Percentiles rank a stretch among this genome's conserved stretches.
Conservation (phyloP, 2,888 invertebrate species). For the Pristionchus japonicus region DNA sequence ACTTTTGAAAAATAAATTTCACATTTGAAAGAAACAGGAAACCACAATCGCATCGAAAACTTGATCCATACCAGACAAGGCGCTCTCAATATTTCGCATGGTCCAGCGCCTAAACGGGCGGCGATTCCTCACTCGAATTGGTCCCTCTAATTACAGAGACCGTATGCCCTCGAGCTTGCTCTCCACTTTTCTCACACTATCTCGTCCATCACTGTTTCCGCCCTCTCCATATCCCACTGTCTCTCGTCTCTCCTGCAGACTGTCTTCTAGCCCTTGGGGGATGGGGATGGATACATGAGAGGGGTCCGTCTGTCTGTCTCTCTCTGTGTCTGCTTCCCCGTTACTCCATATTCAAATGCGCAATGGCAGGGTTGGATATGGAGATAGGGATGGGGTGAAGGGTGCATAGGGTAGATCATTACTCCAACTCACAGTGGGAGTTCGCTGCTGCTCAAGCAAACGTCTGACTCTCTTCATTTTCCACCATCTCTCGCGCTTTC, state of each 20-base stretch:
- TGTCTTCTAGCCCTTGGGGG: neutral
- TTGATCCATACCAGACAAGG: too few relatives aligned
- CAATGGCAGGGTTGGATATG: constrained; percentile 36
- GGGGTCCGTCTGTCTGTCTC: constrained; percentile 30
- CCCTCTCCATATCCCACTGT: neutral
- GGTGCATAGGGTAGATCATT: constrained; percentile 8
- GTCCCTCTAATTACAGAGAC: constrained; percentile 15
- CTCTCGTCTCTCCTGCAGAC: neutral
- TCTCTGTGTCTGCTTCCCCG: constrained; percentile 19
- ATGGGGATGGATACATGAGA: neutral
- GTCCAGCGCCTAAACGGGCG: neutral
- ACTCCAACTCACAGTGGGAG: constrained; percentile 5
- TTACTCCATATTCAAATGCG: constrained; percentile 44
- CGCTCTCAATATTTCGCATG: neutral
- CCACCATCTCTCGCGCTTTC: too few relatives aligned
- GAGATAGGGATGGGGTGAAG: neutral
- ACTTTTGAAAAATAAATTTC: too few relatives aligned
- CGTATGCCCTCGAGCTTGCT: neutral
- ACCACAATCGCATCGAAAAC: neutral
- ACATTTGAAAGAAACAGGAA: too few relatives aligned
- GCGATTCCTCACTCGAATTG: neutral
- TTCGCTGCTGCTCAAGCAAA: too few relatives aligned
- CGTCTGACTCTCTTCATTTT: too few relatives aligned
- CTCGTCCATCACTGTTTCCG: neutral
- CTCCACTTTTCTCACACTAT: neutral